Evolutionary conservation across 2,888 invertebrate genomes (phyloP).

Genomic region (Magallana nippona): DNA sequence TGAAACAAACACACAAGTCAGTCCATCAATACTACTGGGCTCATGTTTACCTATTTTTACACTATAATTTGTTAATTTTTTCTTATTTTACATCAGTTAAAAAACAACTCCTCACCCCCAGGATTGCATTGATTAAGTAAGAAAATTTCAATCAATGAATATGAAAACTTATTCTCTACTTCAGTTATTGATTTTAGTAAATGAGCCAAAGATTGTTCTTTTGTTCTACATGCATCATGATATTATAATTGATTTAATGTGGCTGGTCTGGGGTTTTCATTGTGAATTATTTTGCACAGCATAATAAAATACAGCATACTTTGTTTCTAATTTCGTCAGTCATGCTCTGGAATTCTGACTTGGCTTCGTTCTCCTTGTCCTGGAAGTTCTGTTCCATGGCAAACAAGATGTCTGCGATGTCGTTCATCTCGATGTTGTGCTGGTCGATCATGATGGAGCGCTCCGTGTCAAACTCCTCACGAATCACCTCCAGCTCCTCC

Average conservation of each 20-base stretch:
- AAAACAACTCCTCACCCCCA: no score
- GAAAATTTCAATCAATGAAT: no score
- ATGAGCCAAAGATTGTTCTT: no score
- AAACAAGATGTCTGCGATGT: slow-evolving; percentile 79
- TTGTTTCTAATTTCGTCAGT: slow-evolving; percentile 80
- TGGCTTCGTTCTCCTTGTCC: slow-evolving; percentile 78
- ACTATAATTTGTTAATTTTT: no score
- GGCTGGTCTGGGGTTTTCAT: background rate
- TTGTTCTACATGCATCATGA: no score
- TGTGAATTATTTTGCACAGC: background rate
- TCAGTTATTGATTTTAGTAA: no score
- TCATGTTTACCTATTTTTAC: background rate
- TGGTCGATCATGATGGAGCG: slow-evolving; percentile 75
- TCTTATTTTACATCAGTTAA: no score
- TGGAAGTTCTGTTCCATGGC: slow-evolving; percentile 80
- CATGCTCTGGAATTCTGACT: slow-evolving; percentile 78
- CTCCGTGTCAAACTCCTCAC: slow-evolving; percentile 78
- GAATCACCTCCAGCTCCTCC: slow-evolving; percentile 75
- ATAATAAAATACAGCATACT: slow-evolving; percentile 62
- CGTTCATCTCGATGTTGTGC: slow-evolving; percentile 76
- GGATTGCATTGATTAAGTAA: no score
- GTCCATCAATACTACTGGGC: no score
- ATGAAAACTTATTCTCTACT: no score
- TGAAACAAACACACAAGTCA: slow-evolving; percentile 53
- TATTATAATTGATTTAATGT: no score